Evolutionary conservation across 2,113 vertebrate genomes (phyloP), one percentile per base, ranked within the genome.

Genomic region (Fulmarus glacialis): DNA sequence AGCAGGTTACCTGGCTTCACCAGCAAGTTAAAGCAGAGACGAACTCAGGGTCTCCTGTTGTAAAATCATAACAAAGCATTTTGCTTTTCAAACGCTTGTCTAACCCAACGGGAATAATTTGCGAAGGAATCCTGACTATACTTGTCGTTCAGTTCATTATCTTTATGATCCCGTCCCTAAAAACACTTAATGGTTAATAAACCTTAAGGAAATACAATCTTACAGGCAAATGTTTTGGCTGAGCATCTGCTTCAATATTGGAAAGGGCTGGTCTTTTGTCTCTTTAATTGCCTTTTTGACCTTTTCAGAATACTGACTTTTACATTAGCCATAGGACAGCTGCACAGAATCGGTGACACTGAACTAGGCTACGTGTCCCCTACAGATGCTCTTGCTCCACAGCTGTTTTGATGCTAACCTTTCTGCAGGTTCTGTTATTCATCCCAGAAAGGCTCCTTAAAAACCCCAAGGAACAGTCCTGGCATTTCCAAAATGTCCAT

Each of bases 241-340:
- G 70, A 94, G 89, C 91, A 89, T 82, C 89, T 95, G 87, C 87
- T 74, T 77, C 82, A 9, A 1, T 43, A 71, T 19, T 47, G 58
- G 66, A 70, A 89, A 78, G 74, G 70, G 73, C 40, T 53, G 48
- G 40, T 87, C 92, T 93, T 90, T 89, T 93, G 91, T 93, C 83
- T 96, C 95, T 97, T 96, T 97, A 93, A 97, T 97, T 95, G 92
- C 87, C 90, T 94, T 97, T 84, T 45, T 77, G 75, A 96, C 93
- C 95, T 88, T 97, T 97, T 96, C 96, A 86, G 80, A 96, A 94
- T 71, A 94, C 92, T 78, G 84, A 58, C 50, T 88, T 95, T 50
- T 58, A 66, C 91, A 66, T 90, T 48, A 96, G 84, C 89, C 4
- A 4, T 20, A 87, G 95, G 91, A 96, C 83, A 97, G 87, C 84